A percentile compares a stretch with the other conserved stretches of the same genome.
Evolutionary conservation across 1,140 invertebrate genomes (phyloP).

Genomic region (Trichonephila clavata): DNA sequence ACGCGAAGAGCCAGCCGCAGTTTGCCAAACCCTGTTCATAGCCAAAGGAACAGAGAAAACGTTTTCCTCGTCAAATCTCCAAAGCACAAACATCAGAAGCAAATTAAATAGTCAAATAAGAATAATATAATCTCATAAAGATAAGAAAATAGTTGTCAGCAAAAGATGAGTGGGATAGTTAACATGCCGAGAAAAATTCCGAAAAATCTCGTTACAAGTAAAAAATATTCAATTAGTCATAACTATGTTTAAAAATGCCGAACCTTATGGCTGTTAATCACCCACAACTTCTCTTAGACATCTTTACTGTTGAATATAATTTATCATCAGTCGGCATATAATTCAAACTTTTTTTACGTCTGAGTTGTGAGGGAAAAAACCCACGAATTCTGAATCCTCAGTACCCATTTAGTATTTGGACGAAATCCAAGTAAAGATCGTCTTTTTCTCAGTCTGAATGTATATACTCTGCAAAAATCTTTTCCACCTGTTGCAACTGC

Average conservation of each 20-base stretch:
- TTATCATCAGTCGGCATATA: neutral
- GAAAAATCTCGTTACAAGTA: neutral
- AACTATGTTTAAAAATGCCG: neutral
- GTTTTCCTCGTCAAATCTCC: too few relatives aligned
- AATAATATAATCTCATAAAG: too few relatives aligned
- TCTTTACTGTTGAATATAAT: neutral
- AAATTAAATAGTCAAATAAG: too few relatives aligned
- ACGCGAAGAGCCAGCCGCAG: too few relatives aligned
- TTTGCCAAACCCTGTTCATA: too few relatives aligned
- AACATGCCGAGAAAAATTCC: neutral
- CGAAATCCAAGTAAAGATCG: neutral
- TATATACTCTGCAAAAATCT: neutral
- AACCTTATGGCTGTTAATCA: neutral
- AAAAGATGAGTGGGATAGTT: too few relatives aligned
- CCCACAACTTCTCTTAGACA: neutral
- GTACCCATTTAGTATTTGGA: slow-evolving; percentile 3
- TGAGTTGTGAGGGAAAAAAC: neutral
- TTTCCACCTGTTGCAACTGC: neutral
- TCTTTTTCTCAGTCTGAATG: neutral
- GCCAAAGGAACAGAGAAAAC: too few relatives aligned
- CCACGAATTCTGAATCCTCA: neutral
- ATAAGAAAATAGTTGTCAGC: too few relatives aligned
- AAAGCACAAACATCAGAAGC: too few relatives aligned
- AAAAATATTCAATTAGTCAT: neutral
- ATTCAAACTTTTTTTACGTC: neutral